Evolutionary conservation across 1,140 invertebrate genomes (phyloP), one percentile per base, ranked within the genome.

Genomic region (Harpegnathos saltator): DNA sequence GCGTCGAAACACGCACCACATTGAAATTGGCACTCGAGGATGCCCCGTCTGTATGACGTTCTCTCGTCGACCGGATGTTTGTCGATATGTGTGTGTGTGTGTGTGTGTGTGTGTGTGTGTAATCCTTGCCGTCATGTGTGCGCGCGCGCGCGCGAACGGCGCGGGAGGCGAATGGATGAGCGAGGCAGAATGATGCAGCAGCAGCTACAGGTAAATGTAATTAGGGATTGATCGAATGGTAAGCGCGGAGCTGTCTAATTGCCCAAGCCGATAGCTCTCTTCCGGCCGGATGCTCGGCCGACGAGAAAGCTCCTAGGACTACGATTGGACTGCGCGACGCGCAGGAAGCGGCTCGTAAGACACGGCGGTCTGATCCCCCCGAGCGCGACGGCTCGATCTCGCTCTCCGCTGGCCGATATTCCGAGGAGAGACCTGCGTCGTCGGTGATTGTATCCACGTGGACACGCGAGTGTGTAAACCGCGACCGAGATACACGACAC

Each of bases 121-220:
- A 44, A 44, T 44, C 71, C 17, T n/a, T 17, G 24, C 33, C 54
- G 26, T 14, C n/a, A 44, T 29, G 50, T 66, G 48, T 29, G 48
- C 19, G 62, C 69, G 58, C 62, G 48, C 59, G n/a, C n/a, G n/a
- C n/a, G n/a, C n/a, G n/a, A n/a, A n/a, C n/a, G n/a, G n/a, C n/a
- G n/a, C 33, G 14, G 38, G 29, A 75, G 29, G 54, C 58, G 24
- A 24, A 26, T 75, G 26, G 33, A 56, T 48, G 71, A 86, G 71
- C 68, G 59, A 38, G n/a, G 83, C 24, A 59, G 87, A 63, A 85
- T 83, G 81, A 89, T 71, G 85, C 84, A 89, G 83, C 84, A 89
- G 83, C 83, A 85, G 86, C 89, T 90, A 89, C 89, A 90, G 89
- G 88, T 90, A 91, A 91, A 90, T 83, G 88, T 90, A 89, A 91